Evolutionary conservation across 2,888 invertebrate species (phyloP).

Genomic region (Drosophila aldrichi): DNA sequence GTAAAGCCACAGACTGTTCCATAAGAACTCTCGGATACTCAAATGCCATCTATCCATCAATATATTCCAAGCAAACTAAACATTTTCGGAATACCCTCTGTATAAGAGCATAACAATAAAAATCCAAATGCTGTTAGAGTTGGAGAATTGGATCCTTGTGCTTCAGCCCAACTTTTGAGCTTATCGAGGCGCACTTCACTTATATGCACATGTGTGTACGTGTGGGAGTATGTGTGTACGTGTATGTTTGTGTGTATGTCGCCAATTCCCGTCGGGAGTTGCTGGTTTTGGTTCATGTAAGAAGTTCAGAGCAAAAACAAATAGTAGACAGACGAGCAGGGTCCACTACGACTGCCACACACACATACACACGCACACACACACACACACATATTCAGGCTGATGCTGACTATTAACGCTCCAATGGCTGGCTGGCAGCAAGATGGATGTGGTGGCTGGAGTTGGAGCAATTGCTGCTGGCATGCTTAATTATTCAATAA

Average conservation of each 20-base stretch:
- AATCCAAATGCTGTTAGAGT: constrained; percentile 9
- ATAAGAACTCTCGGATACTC: too few relatives aligned
- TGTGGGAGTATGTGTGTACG: neutral
- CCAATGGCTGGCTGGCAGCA: constrained; percentile 25
- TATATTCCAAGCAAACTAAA: neutral
- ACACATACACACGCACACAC: neutral
- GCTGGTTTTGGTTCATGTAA: constrained; percentile 53
- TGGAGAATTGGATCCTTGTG: constrained; percentile 19
- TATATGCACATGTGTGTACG: neutral
- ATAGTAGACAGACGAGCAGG: constrained; percentile 37
- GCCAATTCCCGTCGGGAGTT: constrained; percentile 67
- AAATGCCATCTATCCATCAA: neutral
- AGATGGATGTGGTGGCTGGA: neutral
- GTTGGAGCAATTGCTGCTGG: constrained; percentile 70
- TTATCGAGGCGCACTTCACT: constrained; percentile 53
- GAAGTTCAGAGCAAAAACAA: constrained; percentile 76
- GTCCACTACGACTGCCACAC: constrained; percentile 1
- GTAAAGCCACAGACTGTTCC: too few relatives aligned
- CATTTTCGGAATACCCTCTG: neutral
- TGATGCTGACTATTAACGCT: constrained; percentile 60
- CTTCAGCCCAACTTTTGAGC: constrained; percentile 68
- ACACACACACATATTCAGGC: neutral
- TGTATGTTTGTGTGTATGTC: constrained; percentile 31
- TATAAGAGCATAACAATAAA: constrained; percentile 4
- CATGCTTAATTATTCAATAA: constrained; percentile 84